A percentile compares a stretch with the other conserved stretches of the same genome.
Evolutionary conservation across 92 coral and sea anemone genomes (phyloP).

Genomic region (Umimayanthus chanpuru): DNA sequence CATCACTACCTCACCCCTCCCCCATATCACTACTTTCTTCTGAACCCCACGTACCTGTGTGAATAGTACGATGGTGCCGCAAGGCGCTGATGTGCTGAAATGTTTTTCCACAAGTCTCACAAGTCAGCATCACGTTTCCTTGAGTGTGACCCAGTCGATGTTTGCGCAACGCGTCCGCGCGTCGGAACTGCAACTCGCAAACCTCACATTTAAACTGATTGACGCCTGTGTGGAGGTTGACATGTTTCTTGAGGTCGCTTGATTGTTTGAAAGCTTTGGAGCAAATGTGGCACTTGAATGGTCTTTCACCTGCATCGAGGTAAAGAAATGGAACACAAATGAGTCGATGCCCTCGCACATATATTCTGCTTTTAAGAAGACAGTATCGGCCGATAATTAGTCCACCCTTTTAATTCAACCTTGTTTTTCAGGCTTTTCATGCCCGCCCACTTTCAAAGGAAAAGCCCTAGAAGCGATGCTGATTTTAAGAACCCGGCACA

Average conservation of each 20-base stretch:
- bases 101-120: slow-evolving; percentile 79
- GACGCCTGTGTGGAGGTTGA: slow-evolving; percentile 98
- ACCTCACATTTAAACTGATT: slow-evolving; percentile 95
- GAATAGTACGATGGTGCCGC: slow-evolving; percentile 72
- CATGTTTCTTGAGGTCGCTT: slow-evolving; percentile 96
- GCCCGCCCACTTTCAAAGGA: too few species aligned
- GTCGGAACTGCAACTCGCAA: slow-evolving; percentile 93
- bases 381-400: too few species aligned
- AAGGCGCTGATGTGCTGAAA: slow-evolving; percentile 81
- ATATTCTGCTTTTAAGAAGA: too few species aligned
- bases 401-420: too few species aligned
- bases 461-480: too few species aligned
- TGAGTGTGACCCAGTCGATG: slow-evolving; percentile 87
- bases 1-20: too few species aligned
- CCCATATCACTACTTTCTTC: too few species aligned
- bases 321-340: background rate
- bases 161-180: slow-evolving; percentile 96
- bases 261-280: slow-evolving; percentile 98
- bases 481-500: too few species aligned
- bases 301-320: slow-evolving; percentile 78
- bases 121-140: slow-evolving; percentile 69
- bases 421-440: too few species aligned
- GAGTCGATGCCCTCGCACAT: background rate
- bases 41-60: slow-evolving; percentile 58
- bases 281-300: slow-evolving; percentile 96